Conservation (phyloP, 2,113 vertebrate genomes). For the Indri indri region DNA sequence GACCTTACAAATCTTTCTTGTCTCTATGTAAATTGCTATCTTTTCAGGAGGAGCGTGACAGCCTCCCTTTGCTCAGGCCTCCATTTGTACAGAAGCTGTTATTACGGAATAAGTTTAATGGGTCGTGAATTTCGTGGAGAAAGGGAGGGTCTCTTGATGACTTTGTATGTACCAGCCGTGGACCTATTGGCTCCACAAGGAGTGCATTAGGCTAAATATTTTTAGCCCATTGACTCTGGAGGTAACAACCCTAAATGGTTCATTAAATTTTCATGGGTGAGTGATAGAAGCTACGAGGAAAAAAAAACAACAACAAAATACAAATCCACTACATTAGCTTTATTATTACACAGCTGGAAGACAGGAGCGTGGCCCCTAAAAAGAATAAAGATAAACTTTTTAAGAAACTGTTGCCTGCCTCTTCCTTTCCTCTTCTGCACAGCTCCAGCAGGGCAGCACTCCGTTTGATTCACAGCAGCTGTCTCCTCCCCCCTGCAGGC, state of each 20-base stretch:
- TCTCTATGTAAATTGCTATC: constrained; percentile 80
- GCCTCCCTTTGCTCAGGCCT: constrained; percentile 67
- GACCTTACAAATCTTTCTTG: constrained; percentile 75
- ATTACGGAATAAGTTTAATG: constrained; percentile 87
- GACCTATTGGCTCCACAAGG: constrained; percentile 81
- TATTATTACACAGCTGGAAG: constrained; percentile 61
- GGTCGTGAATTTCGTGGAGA: constrained; percentile 85
- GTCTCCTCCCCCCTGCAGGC: not conserved
- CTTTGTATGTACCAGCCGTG: constrained; percentile 78
- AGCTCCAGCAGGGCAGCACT: not conserved
- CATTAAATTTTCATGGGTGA: constrained; percentile 89
- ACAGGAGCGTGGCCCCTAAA: not conserved
- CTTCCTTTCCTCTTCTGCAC: not conserved
- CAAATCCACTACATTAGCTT: constrained; percentile 66
- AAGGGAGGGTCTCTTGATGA: constrained; percentile 79
- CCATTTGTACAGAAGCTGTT: constrained; percentile 84
- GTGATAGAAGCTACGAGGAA: constrained; percentile 78
- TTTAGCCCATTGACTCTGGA: constrained; percentile 86
- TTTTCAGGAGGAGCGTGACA: constrained; percentile 80
- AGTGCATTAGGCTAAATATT: constrained; percentile 85
- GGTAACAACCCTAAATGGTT: constrained; percentile 86
- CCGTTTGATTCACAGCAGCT: not conserved
- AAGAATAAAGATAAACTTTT: constrained; percentile 55
- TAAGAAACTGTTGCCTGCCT: not conserved
- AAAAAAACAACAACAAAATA: not conserved